These are phyloP conservation scores for Argyresthia albistria DNA, from an alignment of 2,888 invertebrate species.

Conservation along the genomic window DNA sequence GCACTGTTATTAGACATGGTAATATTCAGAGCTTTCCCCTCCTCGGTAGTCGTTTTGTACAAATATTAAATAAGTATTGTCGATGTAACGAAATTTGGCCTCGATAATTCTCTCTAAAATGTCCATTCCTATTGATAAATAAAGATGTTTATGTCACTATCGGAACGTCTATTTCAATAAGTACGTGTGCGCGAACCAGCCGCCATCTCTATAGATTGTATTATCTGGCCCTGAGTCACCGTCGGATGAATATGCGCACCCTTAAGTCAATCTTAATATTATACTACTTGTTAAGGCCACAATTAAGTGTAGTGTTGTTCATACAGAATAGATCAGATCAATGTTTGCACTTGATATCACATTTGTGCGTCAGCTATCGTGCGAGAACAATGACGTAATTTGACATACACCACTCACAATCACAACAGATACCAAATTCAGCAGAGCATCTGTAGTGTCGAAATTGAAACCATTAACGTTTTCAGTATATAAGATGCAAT, in stretches of 20 bases:
- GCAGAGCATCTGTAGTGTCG: too few species aligned
- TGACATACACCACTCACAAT: not conserved
- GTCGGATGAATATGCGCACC: slow-evolving; percentile 37
- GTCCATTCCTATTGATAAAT: slow-evolving; percentile 46
- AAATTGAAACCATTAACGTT: too few species aligned
- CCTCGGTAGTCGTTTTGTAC: slow-evolving; percentile 26
- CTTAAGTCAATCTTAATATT: slow-evolving; percentile 46
- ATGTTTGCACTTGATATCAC: slow-evolving; percentile 4
- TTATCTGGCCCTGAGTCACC: slow-evolving; percentile 10
- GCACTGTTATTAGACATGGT: not conserved
- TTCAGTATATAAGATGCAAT: too few species aligned
- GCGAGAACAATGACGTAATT: not conserved
- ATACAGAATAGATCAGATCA: slow-evolving; percentile 42
- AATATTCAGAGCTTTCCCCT: slow-evolving; percentile 12
- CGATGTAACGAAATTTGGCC: slow-evolving; percentile 32
- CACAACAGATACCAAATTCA: too few species aligned
- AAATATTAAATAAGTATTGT: slow-evolving; percentile 28
- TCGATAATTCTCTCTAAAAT: slow-evolving; percentile 25
- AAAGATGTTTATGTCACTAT: slow-evolving; percentile 24
- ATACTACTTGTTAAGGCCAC: slow-evolving; percentile 39
- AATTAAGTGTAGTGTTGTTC: slow-evolving; percentile 36
- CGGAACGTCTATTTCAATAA: slow-evolving; percentile 44
- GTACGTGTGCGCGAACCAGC: slow-evolving; percentile 35
- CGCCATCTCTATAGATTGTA: slow-evolving; percentile 13
- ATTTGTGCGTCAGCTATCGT: not conserved